Evolutionary conservation across 2,113 vertebrate species (phyloP).

Genomic region (Daphoenositta chrysoptera): DNA sequence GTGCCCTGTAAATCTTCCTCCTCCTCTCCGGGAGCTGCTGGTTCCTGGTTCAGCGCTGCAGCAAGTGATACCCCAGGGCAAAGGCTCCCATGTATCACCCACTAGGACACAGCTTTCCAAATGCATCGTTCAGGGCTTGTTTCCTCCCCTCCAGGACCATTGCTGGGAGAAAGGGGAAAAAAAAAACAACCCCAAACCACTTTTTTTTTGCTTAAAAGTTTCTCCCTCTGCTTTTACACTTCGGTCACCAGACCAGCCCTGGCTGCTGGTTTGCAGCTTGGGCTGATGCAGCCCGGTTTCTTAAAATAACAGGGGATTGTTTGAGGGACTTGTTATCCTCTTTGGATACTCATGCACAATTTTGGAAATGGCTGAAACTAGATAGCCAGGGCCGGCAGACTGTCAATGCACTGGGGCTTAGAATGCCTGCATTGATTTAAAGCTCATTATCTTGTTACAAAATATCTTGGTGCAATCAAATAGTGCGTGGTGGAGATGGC

Average conservation of each 20-base stretch:
- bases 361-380: slow-evolving; percentile 62
- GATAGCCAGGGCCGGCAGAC: slow-evolving; percentile 34
- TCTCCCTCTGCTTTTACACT: neutral
- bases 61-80: neutral
- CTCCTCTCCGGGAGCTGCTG: slow-evolving; percentile 7
- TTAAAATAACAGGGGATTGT: slow-evolving; percentile 54
- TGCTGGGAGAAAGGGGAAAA: neutral
- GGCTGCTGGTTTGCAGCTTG: neutral
- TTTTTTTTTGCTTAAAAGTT: neutral
- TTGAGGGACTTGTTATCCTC: slow-evolving; percentile 55
- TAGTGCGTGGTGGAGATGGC: slow-evolving; percentile 24
- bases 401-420: slow-evolving; percentile 27
- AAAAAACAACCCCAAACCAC: fast-evolving
- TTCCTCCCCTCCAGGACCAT: neutral
- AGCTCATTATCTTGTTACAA: slow-evolving; percentile 66
- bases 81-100: neutral
- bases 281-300: neutral
- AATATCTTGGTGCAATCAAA: slow-evolving; percentile 66
- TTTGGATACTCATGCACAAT: slow-evolving; percentile 13
- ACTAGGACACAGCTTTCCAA: neutral
- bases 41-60: slow-evolving; percentile 26
- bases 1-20: slow-evolving; percentile 35
- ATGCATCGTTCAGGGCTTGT: fast-evolving
- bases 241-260: neutral
- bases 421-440: slow-evolving; percentile 67